Evolutionary conservation across 92 coral and sea anemone genomes (phyloP).

Genomic region (Hydrozoanthus gracilis): DNA sequence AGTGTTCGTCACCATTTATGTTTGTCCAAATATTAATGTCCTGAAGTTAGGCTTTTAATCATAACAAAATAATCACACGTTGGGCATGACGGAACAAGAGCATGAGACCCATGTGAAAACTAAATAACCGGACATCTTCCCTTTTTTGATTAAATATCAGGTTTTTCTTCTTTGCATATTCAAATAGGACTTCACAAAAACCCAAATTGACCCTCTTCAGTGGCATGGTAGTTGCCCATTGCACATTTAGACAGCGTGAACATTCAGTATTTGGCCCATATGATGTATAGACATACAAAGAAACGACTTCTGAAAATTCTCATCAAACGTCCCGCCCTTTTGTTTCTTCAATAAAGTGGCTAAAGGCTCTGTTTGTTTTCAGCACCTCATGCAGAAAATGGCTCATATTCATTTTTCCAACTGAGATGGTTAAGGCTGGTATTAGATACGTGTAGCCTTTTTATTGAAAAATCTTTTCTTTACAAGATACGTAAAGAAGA

Average conservation of each 20-base stretch:
- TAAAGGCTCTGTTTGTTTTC: conserved; percentile 69
- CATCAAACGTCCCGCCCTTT: conserved; percentile 75
- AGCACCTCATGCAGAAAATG: conserved; percentile 78
- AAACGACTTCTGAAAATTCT: conserved; percentile 55
- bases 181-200: conserved; percentile 38
- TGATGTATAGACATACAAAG: conserved; percentile 65
- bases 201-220: conserved; percentile 34
- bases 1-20: background rate
- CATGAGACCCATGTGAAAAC: conserved; percentile 39
- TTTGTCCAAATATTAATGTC: conserved; percentile 41
- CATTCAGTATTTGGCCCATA: conserved; percentile 63
- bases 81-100: conserved; percentile 43
- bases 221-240: conserved; percentile 48
- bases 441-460: background rate
- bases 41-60: conserved; percentile 44
- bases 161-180: conserved; percentile 38
- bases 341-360: conserved; percentile 65
- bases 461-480: background rate
- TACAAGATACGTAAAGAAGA: conserved; percentile 13
- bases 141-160: conserved; percentile 34
- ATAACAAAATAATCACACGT: conserved; percentile 45
- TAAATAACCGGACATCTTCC: conserved; percentile 27
- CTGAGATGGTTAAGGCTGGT: conserved; percentile 47
- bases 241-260: conserved; percentile 70
- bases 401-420: conserved; percentile 43